Conservation (phyloP, 2,888 invertebrate species). For the Odontomyia ornata region DNA sequence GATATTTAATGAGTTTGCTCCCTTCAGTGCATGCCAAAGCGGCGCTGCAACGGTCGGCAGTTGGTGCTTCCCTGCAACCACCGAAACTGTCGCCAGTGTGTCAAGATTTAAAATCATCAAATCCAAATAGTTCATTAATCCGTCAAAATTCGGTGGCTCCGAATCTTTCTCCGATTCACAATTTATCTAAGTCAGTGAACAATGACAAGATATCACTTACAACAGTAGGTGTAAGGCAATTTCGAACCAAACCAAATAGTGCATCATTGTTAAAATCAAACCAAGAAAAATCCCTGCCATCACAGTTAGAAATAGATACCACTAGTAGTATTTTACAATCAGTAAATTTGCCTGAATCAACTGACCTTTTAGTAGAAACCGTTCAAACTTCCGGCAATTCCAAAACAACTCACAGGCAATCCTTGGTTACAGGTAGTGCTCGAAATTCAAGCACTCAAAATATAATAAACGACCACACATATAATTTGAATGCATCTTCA, state of each 20-base stretch:
- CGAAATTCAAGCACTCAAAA: background rate
- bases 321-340: background rate
- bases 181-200: no score
- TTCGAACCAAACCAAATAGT: background rate
- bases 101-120: background rate
- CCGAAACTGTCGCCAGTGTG: slow-evolving; percentile 8
- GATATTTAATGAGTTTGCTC: slow-evolving; percentile 48
- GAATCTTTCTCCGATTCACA: slow-evolving; percentile 1
- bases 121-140: no score
- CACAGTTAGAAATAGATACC: background rate
- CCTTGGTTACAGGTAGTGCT: background rate
- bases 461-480: background rate
- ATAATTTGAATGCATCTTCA: background rate
- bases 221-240: background rate
- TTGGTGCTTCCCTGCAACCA: background rate
- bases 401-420: background rate
- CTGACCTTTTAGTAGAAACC: background rate
- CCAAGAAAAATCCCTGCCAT: background rate
- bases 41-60: background rate
- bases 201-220: background rate
- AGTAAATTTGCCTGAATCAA: background rate
- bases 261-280: background rate
- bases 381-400: background rate
- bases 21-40: background rate
- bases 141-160: background rate